Evolutionary conservation across 2,113 vertebrate species (phyloP).

Genomic region (Calidris pugnax): DNA sequence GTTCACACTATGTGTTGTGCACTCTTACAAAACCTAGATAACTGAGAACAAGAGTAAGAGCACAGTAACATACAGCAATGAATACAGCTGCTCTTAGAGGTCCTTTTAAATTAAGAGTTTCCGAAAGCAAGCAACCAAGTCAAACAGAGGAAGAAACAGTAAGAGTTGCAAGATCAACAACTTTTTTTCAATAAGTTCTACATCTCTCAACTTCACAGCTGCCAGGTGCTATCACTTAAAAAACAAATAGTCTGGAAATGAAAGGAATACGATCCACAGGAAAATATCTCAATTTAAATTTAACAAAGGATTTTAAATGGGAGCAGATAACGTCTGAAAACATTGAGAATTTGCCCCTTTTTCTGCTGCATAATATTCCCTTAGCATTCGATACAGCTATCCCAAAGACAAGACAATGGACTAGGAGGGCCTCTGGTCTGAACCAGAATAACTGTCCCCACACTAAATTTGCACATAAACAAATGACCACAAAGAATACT

Average conservation of each 20-base stretch:
- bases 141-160: not conserved
- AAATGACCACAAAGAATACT: not conserved
- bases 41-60: not conserved
- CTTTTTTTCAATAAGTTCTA: not conserved
- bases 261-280: not conserved
- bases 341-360: not conserved
- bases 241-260: not conserved
- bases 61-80: not conserved
- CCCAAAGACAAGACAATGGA: not conserved
- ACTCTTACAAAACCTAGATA: not conserved
- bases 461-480: not conserved
- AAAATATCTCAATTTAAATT: not conserved
- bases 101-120: not conserved
- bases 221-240: not conserved
- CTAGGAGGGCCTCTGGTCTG: not conserved
- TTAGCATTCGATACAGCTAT: not conserved
- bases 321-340: not conserved
- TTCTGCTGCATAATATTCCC: not conserved
- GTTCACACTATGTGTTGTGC: too few relatives aligned
- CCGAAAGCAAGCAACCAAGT: not conserved
- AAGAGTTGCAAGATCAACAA: not conserved
- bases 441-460: not conserved
- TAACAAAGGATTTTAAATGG: not conserved
- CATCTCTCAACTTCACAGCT: not conserved
- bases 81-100: not conserved